These are phyloP conservation scores for Gavia stellata DNA, from an alignment of 2,113 vertebrate genomes.

Conservation along the genomic window DNA sequence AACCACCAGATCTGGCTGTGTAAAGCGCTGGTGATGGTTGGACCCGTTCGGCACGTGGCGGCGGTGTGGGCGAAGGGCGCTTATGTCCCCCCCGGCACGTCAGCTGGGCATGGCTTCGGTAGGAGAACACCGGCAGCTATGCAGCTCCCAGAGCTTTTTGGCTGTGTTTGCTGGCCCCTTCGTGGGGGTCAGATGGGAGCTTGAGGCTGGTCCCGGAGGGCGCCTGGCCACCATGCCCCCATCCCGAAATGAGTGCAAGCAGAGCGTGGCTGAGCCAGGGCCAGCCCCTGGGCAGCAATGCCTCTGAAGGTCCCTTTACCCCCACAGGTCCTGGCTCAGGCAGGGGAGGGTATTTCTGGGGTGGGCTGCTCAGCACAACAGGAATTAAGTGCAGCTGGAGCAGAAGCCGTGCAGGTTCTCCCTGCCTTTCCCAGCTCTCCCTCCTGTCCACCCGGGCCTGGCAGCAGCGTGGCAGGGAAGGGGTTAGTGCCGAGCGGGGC, in stretches of 20 bases:
- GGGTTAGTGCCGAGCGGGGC: slow-evolving; percentile 33
- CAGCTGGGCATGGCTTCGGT: accelerated
- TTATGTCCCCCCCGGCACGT: accelerated
- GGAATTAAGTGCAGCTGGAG: accelerated
- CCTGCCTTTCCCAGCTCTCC: neutral
- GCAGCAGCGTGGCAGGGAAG: neutral
- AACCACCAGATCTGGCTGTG: accelerated
- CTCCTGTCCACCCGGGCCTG: neutral
- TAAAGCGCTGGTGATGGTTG: accelerated
- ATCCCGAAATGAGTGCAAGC: accelerated
- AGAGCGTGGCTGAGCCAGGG: neutral
- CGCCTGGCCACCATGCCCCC: accelerated
- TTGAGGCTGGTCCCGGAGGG: neutral
- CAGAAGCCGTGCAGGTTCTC: neutral
- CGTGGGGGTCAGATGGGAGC: neutral
- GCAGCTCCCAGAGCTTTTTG: accelerated
- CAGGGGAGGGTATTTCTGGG: accelerated
- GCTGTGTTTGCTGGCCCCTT: neutral
- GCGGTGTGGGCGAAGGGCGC: accelerated
- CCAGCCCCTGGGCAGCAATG: accelerated
- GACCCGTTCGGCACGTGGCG: accelerated
- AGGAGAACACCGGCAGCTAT: accelerated
- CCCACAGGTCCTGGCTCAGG: neutral
- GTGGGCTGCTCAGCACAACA: accelerated
- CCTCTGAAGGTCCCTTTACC: neutral